A percentile compares a stretch with the other conserved stretches of the same genome.
phyloP scores from a whole-genome alignment of 2,797 vertebrate species.

The Valencia hispanica region DNA sequence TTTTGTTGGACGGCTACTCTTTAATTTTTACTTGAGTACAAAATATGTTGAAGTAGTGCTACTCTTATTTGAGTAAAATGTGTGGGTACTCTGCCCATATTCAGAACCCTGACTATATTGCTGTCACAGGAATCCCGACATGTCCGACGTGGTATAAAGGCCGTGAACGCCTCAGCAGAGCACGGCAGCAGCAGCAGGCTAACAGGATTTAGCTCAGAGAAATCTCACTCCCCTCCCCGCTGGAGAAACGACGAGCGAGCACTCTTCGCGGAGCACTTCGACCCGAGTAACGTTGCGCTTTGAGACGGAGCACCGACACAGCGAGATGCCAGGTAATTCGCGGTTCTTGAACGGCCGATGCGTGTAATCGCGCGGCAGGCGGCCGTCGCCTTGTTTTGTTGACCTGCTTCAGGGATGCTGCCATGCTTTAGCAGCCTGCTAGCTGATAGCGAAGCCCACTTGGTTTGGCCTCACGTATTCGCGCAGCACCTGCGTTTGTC shows the following conservation, averaged over 20 bases:
- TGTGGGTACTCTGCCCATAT: too few relatives aligned
- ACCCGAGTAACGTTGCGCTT: constrained; percentile 37
- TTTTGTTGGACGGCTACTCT: too few relatives aligned
- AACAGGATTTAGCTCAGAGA: constrained; percentile 68
- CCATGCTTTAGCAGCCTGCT: constrained; percentile 77
- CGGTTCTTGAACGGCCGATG: neutral
- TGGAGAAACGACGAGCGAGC: constrained; percentile 50
- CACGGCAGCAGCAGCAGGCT: constrained; percentile 79
- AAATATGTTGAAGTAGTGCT: too few relatives aligned
- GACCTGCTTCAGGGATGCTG: constrained; percentile 68
- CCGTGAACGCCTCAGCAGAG: constrained; percentile 40
- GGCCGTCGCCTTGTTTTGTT: constrained; percentile 79
- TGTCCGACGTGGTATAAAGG: constrained; percentile 1
- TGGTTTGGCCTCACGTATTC: constrained; percentile 60
- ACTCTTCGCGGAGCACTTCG: constrained; percentile 40
- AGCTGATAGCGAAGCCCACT: constrained; percentile 53
- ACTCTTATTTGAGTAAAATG: too few relatives aligned
- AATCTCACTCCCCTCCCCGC: constrained; percentile 17
- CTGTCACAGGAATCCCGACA: neutral
- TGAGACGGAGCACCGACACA: constrained; percentile 23
- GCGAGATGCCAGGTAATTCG: constrained; percentile 82
- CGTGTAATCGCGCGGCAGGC: neutral
- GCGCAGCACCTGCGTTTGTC: constrained; percentile 22
- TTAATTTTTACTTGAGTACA: too few relatives aligned
- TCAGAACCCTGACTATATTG: neutral